Conservation (phyloP, 2,797 vertebrate genomes). For the Denticeps clupeoides region DNA sequence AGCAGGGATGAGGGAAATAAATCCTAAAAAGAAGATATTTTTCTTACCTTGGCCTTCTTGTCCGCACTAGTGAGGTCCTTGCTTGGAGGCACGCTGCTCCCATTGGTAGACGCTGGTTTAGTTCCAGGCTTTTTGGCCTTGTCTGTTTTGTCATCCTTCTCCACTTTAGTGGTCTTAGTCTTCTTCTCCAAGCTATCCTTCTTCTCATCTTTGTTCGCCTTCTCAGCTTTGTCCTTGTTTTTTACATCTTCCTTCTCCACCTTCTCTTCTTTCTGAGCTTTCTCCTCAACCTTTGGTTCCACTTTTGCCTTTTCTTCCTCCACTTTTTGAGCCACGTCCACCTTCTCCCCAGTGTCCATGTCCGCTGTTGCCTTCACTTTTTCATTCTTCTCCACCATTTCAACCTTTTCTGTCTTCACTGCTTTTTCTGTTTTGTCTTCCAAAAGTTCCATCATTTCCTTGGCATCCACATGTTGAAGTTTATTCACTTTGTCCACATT, state of each 20-base stretch:
- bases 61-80: constrained; percentile 76
- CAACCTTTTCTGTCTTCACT: constrained; percentile 15
- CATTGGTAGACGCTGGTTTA: constrained; percentile 49
- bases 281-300: constrained; percentile 1
- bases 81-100: constrained; percentile 57
- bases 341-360: constrained; percentile 25
- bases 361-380: constrained; percentile 21
- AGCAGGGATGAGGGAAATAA: constrained; percentile 24
- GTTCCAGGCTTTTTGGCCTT: constrained; percentile 44
- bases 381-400: constrained; percentile 27
- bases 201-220: constrained; percentile 35
- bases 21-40: background rate
- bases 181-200: constrained; percentile 40
- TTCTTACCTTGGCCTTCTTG: constrained; percentile 82
- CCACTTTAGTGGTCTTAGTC: constrained; percentile 36
- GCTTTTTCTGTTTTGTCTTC: constrained; percentile 24
- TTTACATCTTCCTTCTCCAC: constrained; percentile 4
- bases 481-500: constrained; percentile 1
- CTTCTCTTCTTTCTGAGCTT: background rate
- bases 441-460: too few species aligned
- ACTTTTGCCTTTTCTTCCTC: background rate
- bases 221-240: constrained; percentile 6
- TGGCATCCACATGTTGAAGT: constrained; percentile 8
- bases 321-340: constrained; percentile 12
- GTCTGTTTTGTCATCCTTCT: constrained; percentile 34